Percentiles rank a stretch among this genome's conserved stretches.
These are phyloP conservation scores for Mesochorus sp. DNA, from an alignment of 2,888 invertebrate species.

Conservation along the genomic window DNA sequence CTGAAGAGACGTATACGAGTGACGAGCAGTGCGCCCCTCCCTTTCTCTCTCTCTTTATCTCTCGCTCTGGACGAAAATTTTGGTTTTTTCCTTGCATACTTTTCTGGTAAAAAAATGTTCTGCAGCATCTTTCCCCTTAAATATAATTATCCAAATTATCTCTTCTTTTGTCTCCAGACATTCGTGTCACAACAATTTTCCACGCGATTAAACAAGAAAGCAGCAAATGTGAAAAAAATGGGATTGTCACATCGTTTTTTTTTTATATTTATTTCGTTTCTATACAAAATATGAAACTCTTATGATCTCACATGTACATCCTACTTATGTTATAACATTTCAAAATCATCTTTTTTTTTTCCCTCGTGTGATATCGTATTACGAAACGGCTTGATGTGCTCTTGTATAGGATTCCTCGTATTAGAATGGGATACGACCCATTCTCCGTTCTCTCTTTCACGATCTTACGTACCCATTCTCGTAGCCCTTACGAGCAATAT, in stretches of 20 bases:
- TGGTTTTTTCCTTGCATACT: not conserved
- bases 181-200: too few species aligned
- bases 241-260: too few species aligned
- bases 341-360: conserved; percentile 38
- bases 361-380: conserved; percentile 43
- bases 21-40: too few species aligned
- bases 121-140: too few species aligned
- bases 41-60: too few species aligned
- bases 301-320: not conserved
- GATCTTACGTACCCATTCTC: conserved; percentile 31
- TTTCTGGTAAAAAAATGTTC: not conserved
- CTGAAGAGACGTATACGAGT: conserved; percentile 31
- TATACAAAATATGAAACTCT: conserved; percentile 28
- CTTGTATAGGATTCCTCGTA: not conserved
- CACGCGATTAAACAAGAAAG: too few species aligned
- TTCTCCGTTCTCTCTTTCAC: not conserved
- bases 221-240: too few species aligned
- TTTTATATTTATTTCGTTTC: too few species aligned
- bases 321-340: too few species aligned
- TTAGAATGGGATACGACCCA: not conserved
- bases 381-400: conserved; percentile 19
- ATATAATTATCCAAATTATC: too few species aligned
- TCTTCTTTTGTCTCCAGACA: too few species aligned
- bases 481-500: conserved; percentile 21
- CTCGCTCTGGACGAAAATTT: not conserved